Evolutionary conservation across 2,113 vertebrate species (phyloP), one percentile per base, ranked within the genome.

Genomic region (Marcusenius ussheri): DNA sequence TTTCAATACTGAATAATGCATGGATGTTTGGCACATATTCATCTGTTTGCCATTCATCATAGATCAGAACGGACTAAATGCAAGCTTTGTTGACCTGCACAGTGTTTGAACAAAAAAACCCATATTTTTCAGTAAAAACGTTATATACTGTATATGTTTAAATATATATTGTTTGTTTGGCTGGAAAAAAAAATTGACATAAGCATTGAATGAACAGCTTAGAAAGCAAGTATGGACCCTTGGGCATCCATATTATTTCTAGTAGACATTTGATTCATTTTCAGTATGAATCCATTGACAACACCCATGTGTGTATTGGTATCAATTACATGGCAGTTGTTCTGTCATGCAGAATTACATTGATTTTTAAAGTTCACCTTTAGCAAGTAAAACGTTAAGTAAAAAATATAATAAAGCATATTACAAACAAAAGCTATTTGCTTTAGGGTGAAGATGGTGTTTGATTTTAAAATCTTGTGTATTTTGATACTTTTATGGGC

Each of bases 401-500:
- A 47, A 86, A 50, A 50, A 51, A 86, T 83, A 80, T 80, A 80
- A 80, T 87, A 53, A 87, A 53, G 49, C 49, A 53, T 53, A 87
- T 56, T 87, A 53, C 31, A 87, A 74, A 90, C 47, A 58, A 88
- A 83, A 51, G 45, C 77, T 47, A 89, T 90, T 87, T 56, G 50
- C 85, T 90, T 77, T 70, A 84, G 51, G 90, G 58, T 88, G 80
- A 90, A 31, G n/a, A 90, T 83, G 70, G 80, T 83, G 31, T 83
- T 92, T 90, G 91, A 93, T 90, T 39, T 35, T 42, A 90, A 91
- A 92, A 90, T 85, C n/a, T 87, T 87, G 31, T 35, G 84, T 53
- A 15, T 49, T 85, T 85, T 24, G n/a, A 49, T 27, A 86, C 19
- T 86, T 85, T 86, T 85, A 47, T 49, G 45, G 17, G 45, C 17